Evolutionary conservation across 2,888 invertebrate species (phyloP).

Genomic region (Drosophila meridionalis): DNA sequence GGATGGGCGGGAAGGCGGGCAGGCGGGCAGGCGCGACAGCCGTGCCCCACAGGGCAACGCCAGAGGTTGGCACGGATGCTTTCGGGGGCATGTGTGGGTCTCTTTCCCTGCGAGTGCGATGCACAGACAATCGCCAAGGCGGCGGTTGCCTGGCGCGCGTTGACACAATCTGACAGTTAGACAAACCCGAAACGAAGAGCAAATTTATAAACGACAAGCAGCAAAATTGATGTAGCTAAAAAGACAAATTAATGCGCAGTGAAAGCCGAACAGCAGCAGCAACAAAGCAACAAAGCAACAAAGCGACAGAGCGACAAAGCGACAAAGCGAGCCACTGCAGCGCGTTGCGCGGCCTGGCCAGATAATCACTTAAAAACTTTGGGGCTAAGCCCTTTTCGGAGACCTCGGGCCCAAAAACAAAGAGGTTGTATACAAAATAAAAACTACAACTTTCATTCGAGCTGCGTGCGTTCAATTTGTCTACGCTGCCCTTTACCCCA

Average conservation of each 20-base stretch:
- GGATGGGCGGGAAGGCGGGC: slow-evolving; percentile 63
- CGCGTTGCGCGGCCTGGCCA: slow-evolving; percentile 60
- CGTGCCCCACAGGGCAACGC: slow-evolving; percentile 24
- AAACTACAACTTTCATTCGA: slow-evolving; percentile 66
- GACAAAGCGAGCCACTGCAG: slow-evolving; percentile 25
- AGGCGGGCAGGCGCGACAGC: slow-evolving; percentile 65
- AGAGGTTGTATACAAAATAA: slow-evolving; percentile 6
- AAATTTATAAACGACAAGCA: slow-evolving; percentile 76
- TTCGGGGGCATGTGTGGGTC: slow-evolving; percentile 22
- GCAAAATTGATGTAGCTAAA: slow-evolving; percentile 73
- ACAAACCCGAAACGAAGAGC: slow-evolving; percentile 76
- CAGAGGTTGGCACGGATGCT: slow-evolving; percentile 12
- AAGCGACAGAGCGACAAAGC: not conserved
- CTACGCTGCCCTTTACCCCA: slow-evolving; percentile 31
- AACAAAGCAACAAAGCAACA: not conserved
- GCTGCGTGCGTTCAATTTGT: slow-evolving; percentile 69
- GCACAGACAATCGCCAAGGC: slow-evolving; percentile 70
- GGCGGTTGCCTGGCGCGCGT: slow-evolving; percentile 37
- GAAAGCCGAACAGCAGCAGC: slow-evolving; percentile 63
- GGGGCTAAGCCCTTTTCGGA: slow-evolving; percentile 69
- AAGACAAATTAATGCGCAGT: slow-evolving; percentile 77
- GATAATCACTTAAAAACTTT: slow-evolving; percentile 72
- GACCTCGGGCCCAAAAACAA: slow-evolving; percentile 41
- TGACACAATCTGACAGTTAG: slow-evolving; percentile 79
- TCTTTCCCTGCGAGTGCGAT: not conserved